Evolutionary conservation across 1,140 invertebrate genomes (phyloP), one percentile per base, ranked within the genome.

Genomic region (Phymorhynchus buccinoides): DNA sequence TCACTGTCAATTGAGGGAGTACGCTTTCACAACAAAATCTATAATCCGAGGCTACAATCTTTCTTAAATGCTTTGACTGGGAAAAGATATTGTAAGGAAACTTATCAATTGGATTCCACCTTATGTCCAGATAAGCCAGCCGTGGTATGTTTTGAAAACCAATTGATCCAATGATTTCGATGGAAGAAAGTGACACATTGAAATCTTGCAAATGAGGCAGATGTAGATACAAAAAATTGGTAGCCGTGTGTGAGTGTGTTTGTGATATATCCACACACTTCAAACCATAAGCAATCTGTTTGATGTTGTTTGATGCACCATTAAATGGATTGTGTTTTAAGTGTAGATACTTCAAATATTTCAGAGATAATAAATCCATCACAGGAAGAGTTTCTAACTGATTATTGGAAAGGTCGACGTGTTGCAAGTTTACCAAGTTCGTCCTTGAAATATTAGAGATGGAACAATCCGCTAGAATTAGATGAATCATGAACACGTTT

Each of bases 11-110:
- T 2, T 52, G 12, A 14, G 86, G 86, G 56, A 32, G 18, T 52
- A 52, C 48, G 48, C 48, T 52, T 52, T 52, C 48, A 18, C 48
- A 52, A 52, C 48, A 52, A 52, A 90, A 86, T 73, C 80, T 79
- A 71, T 77, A 89, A 6, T 84, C 62, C 35, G 88, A 87, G 18
- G 87, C 87, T 9, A 79, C 77, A 18, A 90, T 79, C 12, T 7
- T 62, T 22, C 27, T 62, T 62, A 62, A 62, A 62, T 62, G 6
- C 16, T 7, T 22, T 22, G 6, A 22, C 3, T 22, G 16, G 16
- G 56, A 62, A 62, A 62, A 62, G 16, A 62, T 22, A 62, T 62
- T 27, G 3, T 3, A 12, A 62, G 56, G 18, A 62, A 62, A 62
- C 16, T 62, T 7, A 7, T 3, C 27, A 3, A 62, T 22, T 7